Evolutionary conservation across 2,113 vertebrate genomes (phyloP).

Genomic region (Mobula hypostoma): DNA sequence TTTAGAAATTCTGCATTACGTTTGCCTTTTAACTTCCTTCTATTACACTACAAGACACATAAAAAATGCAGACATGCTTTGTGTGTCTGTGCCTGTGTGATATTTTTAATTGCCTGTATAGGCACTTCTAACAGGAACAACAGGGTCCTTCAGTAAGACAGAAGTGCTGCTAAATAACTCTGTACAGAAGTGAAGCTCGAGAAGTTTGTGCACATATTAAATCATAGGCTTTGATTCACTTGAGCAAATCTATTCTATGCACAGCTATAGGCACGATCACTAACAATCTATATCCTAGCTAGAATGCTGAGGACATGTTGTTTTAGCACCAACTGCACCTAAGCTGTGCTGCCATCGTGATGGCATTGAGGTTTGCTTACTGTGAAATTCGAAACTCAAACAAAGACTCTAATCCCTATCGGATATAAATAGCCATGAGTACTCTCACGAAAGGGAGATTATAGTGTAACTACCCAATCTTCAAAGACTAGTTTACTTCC

Average conservation of each 20-base stretch:
- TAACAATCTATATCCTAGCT: neutral
- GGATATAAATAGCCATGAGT: too few species aligned
- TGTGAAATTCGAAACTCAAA: too few species aligned
- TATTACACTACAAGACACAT: neutral
- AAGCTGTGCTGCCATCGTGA: neutral
- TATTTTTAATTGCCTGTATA: neutral
- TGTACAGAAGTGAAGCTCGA: constrained; percentile 14
- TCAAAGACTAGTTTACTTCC: too few species aligned
- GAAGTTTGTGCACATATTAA: neutral
- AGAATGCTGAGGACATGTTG: neutral
- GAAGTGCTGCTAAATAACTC: constrained; percentile 15
- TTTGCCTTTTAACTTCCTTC: neutral
- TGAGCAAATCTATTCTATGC: neutral
- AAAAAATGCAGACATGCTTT: neutral
- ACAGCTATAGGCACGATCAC: neutral
- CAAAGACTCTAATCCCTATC: too few species aligned
- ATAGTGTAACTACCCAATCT: too few species aligned
- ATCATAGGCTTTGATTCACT: neutral
- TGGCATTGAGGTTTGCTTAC: too few species aligned
- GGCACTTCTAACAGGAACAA: constrained; percentile 11
- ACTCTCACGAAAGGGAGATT: too few species aligned
- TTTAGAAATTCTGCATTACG: neutral
- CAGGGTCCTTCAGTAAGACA: constrained; percentile 3
- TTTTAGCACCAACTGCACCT: neutral
- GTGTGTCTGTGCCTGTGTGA: neutral